phyloP scores from a whole-genome alignment of 2,888 invertebrate genomes.

The Acleris laterana region DNA sequence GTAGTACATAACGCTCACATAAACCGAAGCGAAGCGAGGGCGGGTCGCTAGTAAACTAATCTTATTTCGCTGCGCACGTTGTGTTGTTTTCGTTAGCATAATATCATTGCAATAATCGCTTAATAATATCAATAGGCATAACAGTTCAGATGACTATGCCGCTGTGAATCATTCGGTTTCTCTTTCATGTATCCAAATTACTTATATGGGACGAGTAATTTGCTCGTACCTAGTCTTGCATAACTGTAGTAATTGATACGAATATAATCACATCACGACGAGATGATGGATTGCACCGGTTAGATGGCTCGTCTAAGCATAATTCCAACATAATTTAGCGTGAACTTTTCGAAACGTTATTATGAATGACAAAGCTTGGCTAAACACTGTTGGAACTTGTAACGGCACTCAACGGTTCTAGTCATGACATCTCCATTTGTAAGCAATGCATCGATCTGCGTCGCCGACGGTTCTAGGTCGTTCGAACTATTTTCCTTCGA shows the following conservation, averaged over 20 bases:
- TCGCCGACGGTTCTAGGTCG: conserved; percentile 68
- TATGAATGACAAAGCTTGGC: conserved; percentile 28
- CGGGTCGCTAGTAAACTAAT: neutral
- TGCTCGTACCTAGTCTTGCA: conserved; percentile 22
- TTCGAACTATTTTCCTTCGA: conserved; percentile 51
- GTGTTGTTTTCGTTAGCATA: too few relatives aligned
- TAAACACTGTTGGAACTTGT: conserved; percentile 21
- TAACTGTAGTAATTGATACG: conserved; percentile 30
- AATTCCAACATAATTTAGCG: conserved; percentile 24
- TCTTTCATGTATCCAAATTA: conserved; percentile 28
- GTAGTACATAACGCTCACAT: too few relatives aligned
- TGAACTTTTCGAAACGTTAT: conserved; percentile 34
- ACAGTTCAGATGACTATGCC: neutral
- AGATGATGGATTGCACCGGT: conserved; percentile 34
- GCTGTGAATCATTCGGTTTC: conserved; percentile 18
- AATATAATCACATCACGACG: conserved; percentile 35
- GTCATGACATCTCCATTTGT: conserved; percentile 37
- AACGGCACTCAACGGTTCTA: conserved; percentile 26
- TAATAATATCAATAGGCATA: neutral
- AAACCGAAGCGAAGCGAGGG: too few relatives aligned
- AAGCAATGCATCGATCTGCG: conserved; percentile 55
- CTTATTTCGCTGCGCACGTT: neutral
- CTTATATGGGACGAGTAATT: conserved; percentile 23
- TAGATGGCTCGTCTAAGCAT: conserved; percentile 21
- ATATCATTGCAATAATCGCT: neutral